Evolutionary conservation across 2,113 vertebrate genomes (phyloP), one percentile per base, ranked within the genome.

Genomic region (Ivindomyrus marchei): DNA sequence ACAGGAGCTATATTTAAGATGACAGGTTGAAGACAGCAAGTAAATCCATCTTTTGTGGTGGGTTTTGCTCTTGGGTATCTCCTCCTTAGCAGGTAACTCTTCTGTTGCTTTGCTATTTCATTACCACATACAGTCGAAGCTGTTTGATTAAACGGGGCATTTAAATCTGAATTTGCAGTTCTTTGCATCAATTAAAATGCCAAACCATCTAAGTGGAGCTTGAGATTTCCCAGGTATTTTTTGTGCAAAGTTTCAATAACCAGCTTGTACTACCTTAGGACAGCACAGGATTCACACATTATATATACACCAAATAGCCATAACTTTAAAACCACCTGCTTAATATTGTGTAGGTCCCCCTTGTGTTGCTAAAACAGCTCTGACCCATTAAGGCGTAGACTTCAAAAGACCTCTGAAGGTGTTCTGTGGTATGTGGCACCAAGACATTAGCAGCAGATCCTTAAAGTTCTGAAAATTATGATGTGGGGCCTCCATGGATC

Each of bases 231-330:
- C 11, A 4, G 19, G 42, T 45, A 49, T n/a, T 9, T 17, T 85
- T 49, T n/a, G 84, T 31, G 84, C 24, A 46, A 17, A 27, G 47
- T 31, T 56, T 87, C 50, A 53, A n/a, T 50, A 53, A 6, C n/a
- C 27, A 31, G 49, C 85, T 5, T 52, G 21, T 52, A 36, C 85
- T 87, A 19, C 19, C 45, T 85, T 10, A 46, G 45, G 17, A 27
- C 15, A 47, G 45, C 42, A 94, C 92, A 93, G 90, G 90, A 92
- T 91, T 93, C 88, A 90, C 92, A 94, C 92, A 93, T 24, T 74
- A 6, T 77, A 19, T 77, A 17, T 62, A 9, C 21, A 62, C 56
- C 21, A 9, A 62, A 62, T 24, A 21, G 6, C 56, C 56, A 58
- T n/a, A 62, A n/a, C 7, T 9, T 27, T 66, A 66, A 66, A 62